phyloP scores from a whole-genome alignment of 2,113 vertebrate genomes.

The Rhizomys pruinosus region DNA sequence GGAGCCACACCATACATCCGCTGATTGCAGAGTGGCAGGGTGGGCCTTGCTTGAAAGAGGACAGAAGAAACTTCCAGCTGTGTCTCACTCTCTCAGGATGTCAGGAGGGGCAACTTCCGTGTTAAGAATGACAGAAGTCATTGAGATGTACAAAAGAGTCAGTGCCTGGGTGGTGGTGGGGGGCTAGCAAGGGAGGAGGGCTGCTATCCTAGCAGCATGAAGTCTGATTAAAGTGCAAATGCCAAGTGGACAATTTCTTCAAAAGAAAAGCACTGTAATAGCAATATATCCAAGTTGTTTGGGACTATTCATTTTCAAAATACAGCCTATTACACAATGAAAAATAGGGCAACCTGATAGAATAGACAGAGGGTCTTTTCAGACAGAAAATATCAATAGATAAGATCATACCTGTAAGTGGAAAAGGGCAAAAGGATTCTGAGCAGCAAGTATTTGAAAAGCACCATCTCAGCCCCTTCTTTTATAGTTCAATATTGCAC shows the following conservation, averaged over 20 bases:
- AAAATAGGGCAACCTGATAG: conserved; percentile 78
- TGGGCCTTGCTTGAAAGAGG: background rate
- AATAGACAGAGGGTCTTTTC: conserved; percentile 76
- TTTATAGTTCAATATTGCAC: conserved; percentile 78
- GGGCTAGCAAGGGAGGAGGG: background rate
- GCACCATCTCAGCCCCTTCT: conserved; percentile 71
- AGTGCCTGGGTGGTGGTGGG: background rate
- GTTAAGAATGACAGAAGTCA: conserved; percentile 36
- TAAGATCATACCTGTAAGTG: conserved; percentile 74
- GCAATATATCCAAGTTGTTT: conserved; percentile 71
- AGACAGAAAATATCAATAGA: conserved; percentile 78
- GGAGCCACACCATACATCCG: too few relatives aligned
- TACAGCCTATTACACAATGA: conserved; percentile 73
- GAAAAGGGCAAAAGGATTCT: conserved; percentile 75
- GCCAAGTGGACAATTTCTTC: conserved; percentile 73
- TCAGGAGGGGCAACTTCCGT: background rate
- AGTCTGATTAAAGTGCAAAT: conserved; percentile 74
- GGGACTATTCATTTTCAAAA: conserved; percentile 78
- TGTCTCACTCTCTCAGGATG: background rate
- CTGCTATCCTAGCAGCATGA: conserved; percentile 40
- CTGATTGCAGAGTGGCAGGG: background rate
- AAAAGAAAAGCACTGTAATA: conserved; percentile 67
- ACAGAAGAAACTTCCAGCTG: conserved; percentile 25
- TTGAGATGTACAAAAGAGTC: conserved; percentile 37
- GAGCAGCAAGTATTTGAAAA: conserved; percentile 82